Evolutionary conservation across 2,888 invertebrate genomes (phyloP).

Genomic region (Ptycholaimellus sp.): DNA sequence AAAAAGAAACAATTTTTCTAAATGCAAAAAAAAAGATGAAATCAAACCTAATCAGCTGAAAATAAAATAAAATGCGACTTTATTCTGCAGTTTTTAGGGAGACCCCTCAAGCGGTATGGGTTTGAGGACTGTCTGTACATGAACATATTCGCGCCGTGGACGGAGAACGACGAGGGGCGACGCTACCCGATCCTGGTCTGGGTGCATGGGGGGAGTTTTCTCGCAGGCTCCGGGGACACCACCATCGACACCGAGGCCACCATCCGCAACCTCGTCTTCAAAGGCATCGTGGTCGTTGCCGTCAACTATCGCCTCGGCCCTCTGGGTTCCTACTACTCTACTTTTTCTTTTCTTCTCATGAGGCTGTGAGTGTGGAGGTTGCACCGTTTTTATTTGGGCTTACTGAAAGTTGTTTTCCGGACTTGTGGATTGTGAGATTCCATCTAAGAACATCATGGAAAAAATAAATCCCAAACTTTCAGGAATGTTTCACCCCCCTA

Average conservation of each 20-base stretch:
- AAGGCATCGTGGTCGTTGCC: slow-evolving; percentile 39
- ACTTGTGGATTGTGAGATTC: too few relatives aligned
- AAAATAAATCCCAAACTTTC: too few relatives aligned
- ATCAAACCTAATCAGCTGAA: too few relatives aligned
- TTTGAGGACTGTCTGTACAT: slow-evolving; percentile 46
- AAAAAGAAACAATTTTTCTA: too few relatives aligned
- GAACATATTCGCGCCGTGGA: slow-evolving; percentile 69
- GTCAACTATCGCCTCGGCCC: slow-evolving; percentile 78
- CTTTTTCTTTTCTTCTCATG: neutral
- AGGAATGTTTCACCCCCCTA: too few relatives aligned
- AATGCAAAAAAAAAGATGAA: too few relatives aligned
- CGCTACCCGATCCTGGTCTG: slow-evolving; percentile 76
- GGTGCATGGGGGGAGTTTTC: slow-evolving; percentile 79
- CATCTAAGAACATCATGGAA: too few relatives aligned
- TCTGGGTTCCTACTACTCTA: slow-evolving; percentile 37
- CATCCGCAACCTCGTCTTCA: slow-evolving; percentile 33
- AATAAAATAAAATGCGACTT: too few relatives aligned
- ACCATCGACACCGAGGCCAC: slow-evolving; percentile 64
- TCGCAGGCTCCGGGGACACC: slow-evolving; percentile 63
- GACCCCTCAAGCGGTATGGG: too few relatives aligned
- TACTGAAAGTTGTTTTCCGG: too few relatives aligned
- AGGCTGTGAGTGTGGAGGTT: neutral
- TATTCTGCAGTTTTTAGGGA: too few relatives aligned
- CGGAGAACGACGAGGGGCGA: slow-evolving; percentile 18
- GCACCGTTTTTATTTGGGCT: neutral